Evolutionary conservation across 2,113 vertebrate genomes (phyloP).

Genomic region (Nothobranchius furzeri): DNA sequence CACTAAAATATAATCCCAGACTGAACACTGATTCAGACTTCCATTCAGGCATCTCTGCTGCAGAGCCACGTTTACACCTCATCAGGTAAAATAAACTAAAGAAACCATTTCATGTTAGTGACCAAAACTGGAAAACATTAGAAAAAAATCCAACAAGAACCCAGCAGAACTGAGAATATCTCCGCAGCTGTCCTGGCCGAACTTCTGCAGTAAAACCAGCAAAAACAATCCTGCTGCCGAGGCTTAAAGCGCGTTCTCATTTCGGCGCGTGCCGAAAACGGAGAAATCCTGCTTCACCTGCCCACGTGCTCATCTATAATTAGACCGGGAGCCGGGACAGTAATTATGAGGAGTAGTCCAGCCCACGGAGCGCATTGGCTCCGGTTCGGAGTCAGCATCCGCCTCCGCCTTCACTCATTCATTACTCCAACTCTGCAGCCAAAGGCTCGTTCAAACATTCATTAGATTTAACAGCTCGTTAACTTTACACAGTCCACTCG

Average conservation of each 20-base stretch:
- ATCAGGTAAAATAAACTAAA: too few species aligned
- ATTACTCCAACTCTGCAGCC: background rate
- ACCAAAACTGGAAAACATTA: background rate
- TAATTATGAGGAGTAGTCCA: background rate
- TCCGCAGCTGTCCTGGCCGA: background rate
- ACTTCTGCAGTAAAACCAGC: background rate
- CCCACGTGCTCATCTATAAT: slow-evolving; percentile 26
- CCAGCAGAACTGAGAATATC: background rate
- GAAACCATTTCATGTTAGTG: background rate
- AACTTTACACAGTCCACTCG: background rate
- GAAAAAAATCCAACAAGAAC: background rate
- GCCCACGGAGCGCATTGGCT: background rate
- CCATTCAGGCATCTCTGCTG: too few species aligned
- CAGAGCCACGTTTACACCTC: too few species aligned
- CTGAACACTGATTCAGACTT: too few species aligned
- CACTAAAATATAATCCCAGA: too few species aligned
- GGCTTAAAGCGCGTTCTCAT: slow-evolving; percentile 1
- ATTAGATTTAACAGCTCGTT: background rate
- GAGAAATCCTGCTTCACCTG: slow-evolving; percentile 15
- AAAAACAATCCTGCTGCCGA: background rate
- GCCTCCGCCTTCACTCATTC: background rate
- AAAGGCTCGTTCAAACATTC: background rate
- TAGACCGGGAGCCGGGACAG: slow-evolving; percentile 9
- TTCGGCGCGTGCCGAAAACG: background rate
- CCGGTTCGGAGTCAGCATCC: background rate